Conservation (phyloP, 2,888 invertebrate genomes). For the Punctoribates punctum region DNA sequence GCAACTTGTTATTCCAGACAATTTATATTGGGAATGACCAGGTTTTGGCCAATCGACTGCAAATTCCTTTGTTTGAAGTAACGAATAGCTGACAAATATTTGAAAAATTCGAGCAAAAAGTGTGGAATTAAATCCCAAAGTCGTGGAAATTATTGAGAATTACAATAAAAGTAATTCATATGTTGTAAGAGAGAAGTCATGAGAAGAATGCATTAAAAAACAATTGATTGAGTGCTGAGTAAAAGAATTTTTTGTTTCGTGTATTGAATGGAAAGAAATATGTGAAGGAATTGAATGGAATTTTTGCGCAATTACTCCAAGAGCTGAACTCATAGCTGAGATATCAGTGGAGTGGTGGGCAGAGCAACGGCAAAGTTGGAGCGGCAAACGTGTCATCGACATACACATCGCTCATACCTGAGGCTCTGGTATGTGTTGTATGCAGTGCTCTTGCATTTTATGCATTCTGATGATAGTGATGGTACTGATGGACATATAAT, state of each 20-base stretch:
- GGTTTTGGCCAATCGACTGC: too few species aligned
- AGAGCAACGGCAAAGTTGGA: neutral
- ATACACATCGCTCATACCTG: neutral
- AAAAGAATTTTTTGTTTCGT: neutral
- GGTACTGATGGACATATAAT: neutral
- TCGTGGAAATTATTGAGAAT: too few species aligned
- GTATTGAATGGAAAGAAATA: neutral
- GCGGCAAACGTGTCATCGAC: conserved; percentile 4
- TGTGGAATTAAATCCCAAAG: too few species aligned
- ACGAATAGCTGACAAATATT: too few species aligned
- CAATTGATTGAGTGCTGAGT: conserved; percentile 1
- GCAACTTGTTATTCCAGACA: too few species aligned
- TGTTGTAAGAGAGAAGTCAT: neutral
- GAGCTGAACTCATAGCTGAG: neutral
- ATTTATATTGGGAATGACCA: too few species aligned
- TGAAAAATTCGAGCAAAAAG: too few species aligned
- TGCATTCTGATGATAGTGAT: neutral
- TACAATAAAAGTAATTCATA: too few species aligned
- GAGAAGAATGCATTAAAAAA: conserved; percentile 3
- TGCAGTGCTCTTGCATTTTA: neutral
- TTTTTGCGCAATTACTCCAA: neutral
- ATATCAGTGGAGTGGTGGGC: neutral
- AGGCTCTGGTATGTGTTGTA: neutral
- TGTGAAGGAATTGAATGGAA: neutral
- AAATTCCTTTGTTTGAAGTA: too few species aligned